Conservation (phyloP, 2,113 vertebrate species). For the Chionomys nivalis region DNA sequence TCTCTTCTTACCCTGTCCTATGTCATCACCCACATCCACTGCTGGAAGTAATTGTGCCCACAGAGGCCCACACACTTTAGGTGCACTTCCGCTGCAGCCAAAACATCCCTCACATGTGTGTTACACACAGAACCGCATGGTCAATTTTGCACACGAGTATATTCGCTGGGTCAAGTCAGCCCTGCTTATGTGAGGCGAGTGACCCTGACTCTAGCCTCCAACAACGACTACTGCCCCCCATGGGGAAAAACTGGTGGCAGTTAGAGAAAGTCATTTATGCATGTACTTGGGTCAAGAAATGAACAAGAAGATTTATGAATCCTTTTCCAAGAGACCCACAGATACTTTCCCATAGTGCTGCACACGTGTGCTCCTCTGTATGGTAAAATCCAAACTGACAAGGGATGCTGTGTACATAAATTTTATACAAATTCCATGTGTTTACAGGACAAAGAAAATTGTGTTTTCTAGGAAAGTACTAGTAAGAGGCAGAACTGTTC, state of each 20-base stretch:
- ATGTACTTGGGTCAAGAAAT: background rate
- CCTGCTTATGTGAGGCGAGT: background rate
- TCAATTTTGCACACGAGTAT: accelerated
- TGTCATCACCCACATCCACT: no score
- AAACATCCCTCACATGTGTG: background rate
- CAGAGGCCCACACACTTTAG: background rate
- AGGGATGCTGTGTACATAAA: background rate
- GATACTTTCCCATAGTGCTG: no score
- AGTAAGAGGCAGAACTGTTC: background rate
- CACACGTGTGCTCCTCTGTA: accelerated
- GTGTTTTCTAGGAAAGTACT: background rate
- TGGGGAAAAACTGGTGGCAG: background rate
- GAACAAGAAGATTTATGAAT: no score
- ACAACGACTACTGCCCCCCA: background rate
- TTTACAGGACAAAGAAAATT: background rate
- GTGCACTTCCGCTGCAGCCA: no score
- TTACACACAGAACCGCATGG: background rate
- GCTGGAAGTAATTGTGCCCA: no score
- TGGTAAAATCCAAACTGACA: no score
- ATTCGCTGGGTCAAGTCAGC: background rate
- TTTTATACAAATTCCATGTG: background rate
- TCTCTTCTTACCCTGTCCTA: background rate
- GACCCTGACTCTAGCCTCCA: background rate
- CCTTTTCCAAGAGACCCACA: background rate
- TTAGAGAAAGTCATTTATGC: background rate